Conservation (phyloP, 2,888 invertebrate genomes). For the Cordilura impudica region DNA sequence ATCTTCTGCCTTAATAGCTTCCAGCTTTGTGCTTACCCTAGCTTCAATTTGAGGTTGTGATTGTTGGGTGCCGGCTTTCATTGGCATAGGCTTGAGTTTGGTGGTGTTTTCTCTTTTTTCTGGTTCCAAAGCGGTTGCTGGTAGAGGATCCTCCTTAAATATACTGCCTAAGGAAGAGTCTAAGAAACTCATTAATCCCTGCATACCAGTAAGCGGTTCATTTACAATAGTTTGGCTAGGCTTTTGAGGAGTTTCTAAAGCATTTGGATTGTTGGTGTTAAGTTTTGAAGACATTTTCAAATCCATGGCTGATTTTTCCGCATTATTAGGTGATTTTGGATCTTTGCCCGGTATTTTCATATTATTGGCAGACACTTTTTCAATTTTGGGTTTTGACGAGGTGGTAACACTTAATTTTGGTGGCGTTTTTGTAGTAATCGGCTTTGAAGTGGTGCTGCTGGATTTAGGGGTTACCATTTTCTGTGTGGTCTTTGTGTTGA, state of each 20-base stretch:
- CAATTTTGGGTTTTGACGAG: slow-evolving; percentile 10
- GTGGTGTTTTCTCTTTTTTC: slow-evolving; percentile 33
- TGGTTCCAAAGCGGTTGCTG: neutral
- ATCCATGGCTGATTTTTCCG: slow-evolving; percentile 12
- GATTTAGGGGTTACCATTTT: neutral
- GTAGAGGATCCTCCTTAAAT: slow-evolving; percentile 69
- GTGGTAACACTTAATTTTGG: slow-evolving; percentile 8
- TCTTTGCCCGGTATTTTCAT: slow-evolving; percentile 19
- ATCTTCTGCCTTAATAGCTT: slow-evolving; percentile 63
- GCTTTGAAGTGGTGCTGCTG: slow-evolving; percentile 26
- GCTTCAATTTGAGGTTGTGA: slow-evolving; percentile 61
- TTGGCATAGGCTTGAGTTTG: slow-evolving; percentile 61
- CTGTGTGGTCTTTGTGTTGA: slow-evolving; percentile 16
- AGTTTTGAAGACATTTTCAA: slow-evolving; percentile 31
- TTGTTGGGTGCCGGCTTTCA: slow-evolving; percentile 17
- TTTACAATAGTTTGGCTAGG: slow-evolving; percentile 20
- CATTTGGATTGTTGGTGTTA: slow-evolving; percentile 22
- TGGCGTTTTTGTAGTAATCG: slow-evolving; percentile 10
- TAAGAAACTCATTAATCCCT: slow-evolving; percentile 74
- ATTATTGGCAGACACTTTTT: no score
- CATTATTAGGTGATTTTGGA: slow-evolving; percentile 6
- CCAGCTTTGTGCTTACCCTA: slow-evolving; percentile 68
- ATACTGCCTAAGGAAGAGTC: slow-evolving; percentile 73
- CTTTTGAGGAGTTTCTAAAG: slow-evolving; percentile 36
- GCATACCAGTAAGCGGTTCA: slow-evolving; percentile 69